Evolutionary conservation across 30 jellyfish, hydroid and myxozoan genomes (phyloP).

Genomic region (Chrysaora quinquecirrha): DNA sequence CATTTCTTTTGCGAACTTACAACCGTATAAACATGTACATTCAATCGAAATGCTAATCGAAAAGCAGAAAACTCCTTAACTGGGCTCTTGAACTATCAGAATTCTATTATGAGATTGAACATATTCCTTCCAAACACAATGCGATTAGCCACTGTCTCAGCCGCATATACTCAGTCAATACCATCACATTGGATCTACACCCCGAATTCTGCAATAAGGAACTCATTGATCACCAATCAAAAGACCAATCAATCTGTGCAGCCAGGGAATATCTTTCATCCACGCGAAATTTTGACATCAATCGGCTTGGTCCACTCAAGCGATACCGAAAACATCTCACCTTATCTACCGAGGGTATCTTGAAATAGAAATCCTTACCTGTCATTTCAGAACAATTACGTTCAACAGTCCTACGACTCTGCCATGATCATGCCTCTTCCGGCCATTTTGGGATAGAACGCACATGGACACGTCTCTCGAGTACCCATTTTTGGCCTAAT

Average conservation of each 20-base stretch:
- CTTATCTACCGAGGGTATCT: conserved; percentile 13
- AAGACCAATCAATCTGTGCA: neutral
- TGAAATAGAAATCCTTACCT: conserved; percentile 10
- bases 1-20: neutral
- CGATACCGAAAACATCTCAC: too few species aligned
- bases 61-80: neutral
- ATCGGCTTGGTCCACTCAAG: too few species aligned
- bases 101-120: neutral
- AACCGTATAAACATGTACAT: neutral
- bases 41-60: neutral
- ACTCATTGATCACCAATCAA: neutral
- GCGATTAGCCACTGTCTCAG: neutral
- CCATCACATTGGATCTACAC: neutral
- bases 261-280: neutral
- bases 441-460: too few species aligned
- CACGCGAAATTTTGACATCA: too few species aligned
- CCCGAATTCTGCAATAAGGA: neutral
- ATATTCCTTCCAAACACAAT: neutral
- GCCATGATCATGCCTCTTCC: too few species aligned
- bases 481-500: conserved; percentile 5
- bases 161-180: neutral
- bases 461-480: conserved; percentile 10
- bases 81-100: too few species aligned
- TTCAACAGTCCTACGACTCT: conserved; percentile 12
- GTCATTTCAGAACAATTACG: conserved; percentile 9